Conservation (phyloP, 2,888 invertebrate species). For the Folsomia candida region DNA sequence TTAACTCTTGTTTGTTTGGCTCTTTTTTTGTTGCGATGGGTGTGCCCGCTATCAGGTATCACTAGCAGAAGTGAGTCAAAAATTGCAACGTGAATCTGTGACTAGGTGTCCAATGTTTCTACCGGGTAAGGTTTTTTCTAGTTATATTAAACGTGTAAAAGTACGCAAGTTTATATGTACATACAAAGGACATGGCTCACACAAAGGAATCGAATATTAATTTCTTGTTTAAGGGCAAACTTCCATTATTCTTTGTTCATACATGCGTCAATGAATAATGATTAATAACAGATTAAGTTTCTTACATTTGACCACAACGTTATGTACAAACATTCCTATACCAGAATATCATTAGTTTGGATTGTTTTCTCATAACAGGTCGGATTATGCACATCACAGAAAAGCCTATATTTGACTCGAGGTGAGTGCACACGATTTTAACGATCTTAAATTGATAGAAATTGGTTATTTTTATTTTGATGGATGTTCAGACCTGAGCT, state of each 20-base stretch:
- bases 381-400: constrained; percentile 46
- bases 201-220: too few relatives aligned
- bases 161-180: too few relatives aligned
- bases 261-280: too few relatives aligned
- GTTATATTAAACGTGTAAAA: too few relatives aligned
- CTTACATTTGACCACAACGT: too few relatives aligned
- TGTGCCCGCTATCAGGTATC: constrained; percentile 44
- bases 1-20: not conserved
- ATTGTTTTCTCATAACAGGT: too few relatives aligned
- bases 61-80: constrained; percentile 46
- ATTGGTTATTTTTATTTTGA: not conserved
- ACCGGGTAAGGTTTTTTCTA: constrained; percentile 46
- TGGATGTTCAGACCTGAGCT: constrained; percentile 42
- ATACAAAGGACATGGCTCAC: too few relatives aligned
- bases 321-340: too few relatives aligned
- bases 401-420: constrained; percentile 48
- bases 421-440: constrained; percentile 26
- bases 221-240: too few relatives aligned
- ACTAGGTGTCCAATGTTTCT: constrained; percentile 48
- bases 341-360: too few relatives aligned
- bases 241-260: too few relatives aligned
- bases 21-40: constrained; percentile 1
- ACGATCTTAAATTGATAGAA: not conserved
- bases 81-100: constrained; percentile 45
- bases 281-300: too few relatives aligned